Percentiles rank a stretch among this genome's conserved stretches.
phyloP scores from a whole-genome alignment of 2,113 vertebrate species.

The Oncorhynchus gorbuscha region DNA sequence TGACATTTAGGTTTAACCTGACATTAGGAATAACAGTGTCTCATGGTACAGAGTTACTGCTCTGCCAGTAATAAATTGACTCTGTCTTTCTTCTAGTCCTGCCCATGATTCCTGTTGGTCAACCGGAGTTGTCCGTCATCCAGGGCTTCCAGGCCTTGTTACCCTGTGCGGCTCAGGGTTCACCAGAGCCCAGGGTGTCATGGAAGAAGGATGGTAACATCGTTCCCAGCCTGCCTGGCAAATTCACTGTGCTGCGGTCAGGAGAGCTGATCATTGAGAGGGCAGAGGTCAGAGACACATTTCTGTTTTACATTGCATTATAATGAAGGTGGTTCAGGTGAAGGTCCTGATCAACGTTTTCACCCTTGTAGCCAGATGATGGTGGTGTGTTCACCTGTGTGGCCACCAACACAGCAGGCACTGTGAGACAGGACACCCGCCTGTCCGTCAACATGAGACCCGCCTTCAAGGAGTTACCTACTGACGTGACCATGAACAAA shows the following conservation, averaged over 20 bases:
- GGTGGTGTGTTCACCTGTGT: conserved; percentile 85
- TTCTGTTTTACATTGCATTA: background rate
- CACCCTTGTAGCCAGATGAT: conserved; percentile 70
- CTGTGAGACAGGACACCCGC: conserved; percentile 62
- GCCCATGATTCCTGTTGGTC: conserved; percentile 71
- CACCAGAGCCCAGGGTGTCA: conserved; percentile 78
- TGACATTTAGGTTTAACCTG: background rate
- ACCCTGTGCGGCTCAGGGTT: conserved; percentile 78
- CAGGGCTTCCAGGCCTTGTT: conserved; percentile 83
- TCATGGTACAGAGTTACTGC: background rate
- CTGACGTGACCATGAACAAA: conserved; percentile 75
- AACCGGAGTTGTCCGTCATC: conserved; percentile 69
- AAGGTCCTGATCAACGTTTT: background rate
- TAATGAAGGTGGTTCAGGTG: background rate
- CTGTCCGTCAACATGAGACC: conserved; percentile 82
- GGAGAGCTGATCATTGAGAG: conserved; percentile 85
- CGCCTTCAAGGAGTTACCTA: conserved; percentile 81
- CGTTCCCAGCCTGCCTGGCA: conserved; percentile 61
- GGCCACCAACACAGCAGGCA: conserved; percentile 79
- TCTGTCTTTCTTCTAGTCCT: conserved; percentile 73
- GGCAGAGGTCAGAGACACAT: conserved; percentile 72
- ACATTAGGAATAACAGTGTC: background rate
- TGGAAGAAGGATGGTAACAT: conserved; percentile 82
- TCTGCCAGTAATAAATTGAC: background rate
- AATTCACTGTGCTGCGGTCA: conserved; percentile 77